Evolutionary conservation across 1,140 invertebrate species (phyloP).

Genomic region (Drosophila sproati): DNA sequence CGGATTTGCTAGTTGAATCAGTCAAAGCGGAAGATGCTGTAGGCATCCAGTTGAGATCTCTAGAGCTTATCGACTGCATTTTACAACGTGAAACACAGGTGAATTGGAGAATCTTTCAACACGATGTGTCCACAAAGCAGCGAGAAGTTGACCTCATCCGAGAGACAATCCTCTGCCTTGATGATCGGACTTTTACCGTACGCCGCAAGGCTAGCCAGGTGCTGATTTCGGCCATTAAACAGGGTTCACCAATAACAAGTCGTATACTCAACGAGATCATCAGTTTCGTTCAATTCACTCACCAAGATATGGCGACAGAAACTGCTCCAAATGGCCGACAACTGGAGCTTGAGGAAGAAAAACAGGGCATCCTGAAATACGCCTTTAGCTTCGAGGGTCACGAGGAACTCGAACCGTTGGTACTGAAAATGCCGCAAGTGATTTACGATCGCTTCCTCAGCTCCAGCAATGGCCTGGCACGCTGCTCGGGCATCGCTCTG

Average conservation of each 20-base stretch:
- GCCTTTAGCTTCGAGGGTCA: constrained; percentile 71
- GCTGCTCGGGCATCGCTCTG: constrained; percentile 67
- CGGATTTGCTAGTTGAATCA: constrained; percentile 59
- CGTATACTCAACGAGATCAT: constrained; percentile 72
- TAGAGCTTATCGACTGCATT: constrained; percentile 72
- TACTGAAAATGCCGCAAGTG: constrained; percentile 59
- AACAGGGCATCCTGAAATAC: constrained; percentile 49
- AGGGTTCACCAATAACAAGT: constrained; percentile 68
- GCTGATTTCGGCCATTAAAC: constrained; percentile 54
- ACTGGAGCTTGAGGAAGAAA: constrained; percentile 62
- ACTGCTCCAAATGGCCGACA: constrained; percentile 39
- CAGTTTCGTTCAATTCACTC: constrained; percentile 58
- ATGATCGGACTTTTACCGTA: constrained; percentile 71
- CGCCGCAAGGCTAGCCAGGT: constrained; percentile 77
- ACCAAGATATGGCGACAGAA: constrained; percentile 41
- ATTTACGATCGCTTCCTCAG: constrained; percentile 67
- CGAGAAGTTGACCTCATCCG: constrained; percentile 68
- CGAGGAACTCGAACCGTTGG: constrained; percentile 56
- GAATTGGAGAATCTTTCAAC: constrained; percentile 76
- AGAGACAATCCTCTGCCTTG: constrained; percentile 64
- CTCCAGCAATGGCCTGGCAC: constrained; percentile 58
- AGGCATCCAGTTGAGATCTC: constrained; percentile 60
- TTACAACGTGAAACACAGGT: constrained; percentile 73
- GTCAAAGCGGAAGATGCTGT: constrained; percentile 71
- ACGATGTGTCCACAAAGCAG: constrained; percentile 77